Evolutionary conservation across 2,888 invertebrate genomes (phyloP).

Genomic region (Tenthredo notha): DNA sequence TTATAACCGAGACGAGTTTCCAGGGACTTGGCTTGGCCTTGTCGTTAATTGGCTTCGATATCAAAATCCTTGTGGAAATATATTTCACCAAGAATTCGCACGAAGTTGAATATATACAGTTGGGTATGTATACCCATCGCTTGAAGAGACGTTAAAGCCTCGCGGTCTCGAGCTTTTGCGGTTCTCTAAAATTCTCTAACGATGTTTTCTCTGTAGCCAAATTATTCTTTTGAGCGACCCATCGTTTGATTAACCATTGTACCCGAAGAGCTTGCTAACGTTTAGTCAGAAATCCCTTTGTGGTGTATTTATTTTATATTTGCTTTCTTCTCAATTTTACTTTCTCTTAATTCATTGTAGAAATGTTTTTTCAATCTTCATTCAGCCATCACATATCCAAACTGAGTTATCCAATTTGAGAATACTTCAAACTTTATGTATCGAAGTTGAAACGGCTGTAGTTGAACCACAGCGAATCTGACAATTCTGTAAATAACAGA

Average conservation of each 20-base stretch:
- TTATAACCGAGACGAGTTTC: neutral
- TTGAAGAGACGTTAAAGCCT: neutral
- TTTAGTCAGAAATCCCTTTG: slow-evolving; percentile 2
- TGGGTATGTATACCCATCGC: neutral
- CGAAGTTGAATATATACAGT: neutral
- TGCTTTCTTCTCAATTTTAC: neutral
- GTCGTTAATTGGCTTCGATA: slow-evolving; percentile 34
- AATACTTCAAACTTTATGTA: neutral
- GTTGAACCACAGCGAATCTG: neutral
- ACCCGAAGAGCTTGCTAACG: neutral
- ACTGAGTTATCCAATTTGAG: neutral
- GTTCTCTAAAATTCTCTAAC: slow-evolving; percentile 1
- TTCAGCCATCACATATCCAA: neutral
- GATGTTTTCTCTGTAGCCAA: neutral
- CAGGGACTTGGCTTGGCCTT: neutral
- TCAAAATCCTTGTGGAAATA: slow-evolving; percentile 7
- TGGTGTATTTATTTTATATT: neutral
- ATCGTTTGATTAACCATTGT: neutral
- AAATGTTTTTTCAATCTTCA: neutral
- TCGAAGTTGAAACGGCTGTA: neutral
- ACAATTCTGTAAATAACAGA: slow-evolving; percentile 4
- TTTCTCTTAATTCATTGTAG: neutral
- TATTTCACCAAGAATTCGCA: neutral
- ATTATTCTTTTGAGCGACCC: slow-evolving; percentile 13
- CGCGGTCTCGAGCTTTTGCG: neutral